Evolutionary conservation across 2,888 invertebrate genomes (phyloP).

Genomic region (Disparrhopalites patrizii): DNA sequence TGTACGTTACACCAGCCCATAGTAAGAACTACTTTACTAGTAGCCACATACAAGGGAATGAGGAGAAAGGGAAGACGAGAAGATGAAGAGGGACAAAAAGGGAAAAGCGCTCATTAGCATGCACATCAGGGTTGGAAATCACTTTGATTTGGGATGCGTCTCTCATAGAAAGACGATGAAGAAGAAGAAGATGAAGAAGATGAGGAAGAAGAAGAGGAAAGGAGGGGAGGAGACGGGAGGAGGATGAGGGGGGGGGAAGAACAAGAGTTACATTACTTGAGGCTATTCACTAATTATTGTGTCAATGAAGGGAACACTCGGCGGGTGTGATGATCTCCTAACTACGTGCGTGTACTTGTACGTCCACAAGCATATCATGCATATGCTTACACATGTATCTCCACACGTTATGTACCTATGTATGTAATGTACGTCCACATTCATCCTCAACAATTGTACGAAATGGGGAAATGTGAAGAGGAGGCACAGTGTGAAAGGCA

Average conservation of each 20-base stretch:
- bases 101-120: constrained; percentile 43
- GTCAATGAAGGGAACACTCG: constrained; percentile 41
- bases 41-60: neutral
- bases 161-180: constrained; percentile 8
- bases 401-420: no score
- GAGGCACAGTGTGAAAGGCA: neutral
- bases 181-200: no score
- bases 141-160: constrained; percentile 43
- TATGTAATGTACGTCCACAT: no score
- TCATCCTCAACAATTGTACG: no score
- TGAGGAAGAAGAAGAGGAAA: no score
- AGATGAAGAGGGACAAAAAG: constrained; percentile 25
- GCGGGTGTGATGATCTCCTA: constrained; percentile 28
- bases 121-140: constrained; percentile 44
- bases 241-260: constrained; percentile 11
- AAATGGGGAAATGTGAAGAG: neutral
- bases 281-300: constrained; percentile 47
- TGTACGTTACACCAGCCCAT: no score
- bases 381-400: neutral
- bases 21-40: no score
- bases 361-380: neutral
- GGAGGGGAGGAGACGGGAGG: no score
- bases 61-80: constrained; percentile 9
- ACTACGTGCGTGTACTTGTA: constrained; percentile 1
- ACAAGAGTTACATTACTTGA: constrained; percentile 36